These are phyloP conservation scores for Aptenodytes patagonicus DNA, from an alignment of 2,113 vertebrate species.

Conservation along the genomic window DNA sequence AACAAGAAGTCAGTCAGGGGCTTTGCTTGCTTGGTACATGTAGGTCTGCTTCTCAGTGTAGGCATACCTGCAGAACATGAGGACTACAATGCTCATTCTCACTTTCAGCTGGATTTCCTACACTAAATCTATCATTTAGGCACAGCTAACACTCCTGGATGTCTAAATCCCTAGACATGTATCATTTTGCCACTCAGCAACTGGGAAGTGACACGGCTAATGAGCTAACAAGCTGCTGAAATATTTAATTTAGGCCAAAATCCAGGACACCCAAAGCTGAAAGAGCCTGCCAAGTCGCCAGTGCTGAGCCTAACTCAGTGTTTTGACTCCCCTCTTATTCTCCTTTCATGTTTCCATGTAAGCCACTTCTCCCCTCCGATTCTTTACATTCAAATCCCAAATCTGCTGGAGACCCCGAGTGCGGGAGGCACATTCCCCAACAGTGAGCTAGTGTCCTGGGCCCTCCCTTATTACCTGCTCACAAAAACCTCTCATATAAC, in stretches of 20 bases:
- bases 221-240: neutral
- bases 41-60: neutral
- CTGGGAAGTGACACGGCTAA: neutral
- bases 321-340: neutral
- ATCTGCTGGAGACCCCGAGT: neutral
- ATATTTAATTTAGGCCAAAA: neutral
- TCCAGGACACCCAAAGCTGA: neutral
- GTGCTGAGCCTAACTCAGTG: neutral
- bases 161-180: neutral
- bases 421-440: neutral
- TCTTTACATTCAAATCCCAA: neutral
- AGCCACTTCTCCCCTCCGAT: neutral
- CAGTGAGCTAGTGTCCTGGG: neutral
- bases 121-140: neutral
- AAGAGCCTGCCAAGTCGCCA: neutral
- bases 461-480: neutral
- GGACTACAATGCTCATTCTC: neutral
- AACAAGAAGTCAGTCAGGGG: neutral
- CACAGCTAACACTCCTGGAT: neutral
- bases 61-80: neutral
- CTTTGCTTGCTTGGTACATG: neutral
- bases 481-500: neutral
- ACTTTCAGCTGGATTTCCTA: neutral
- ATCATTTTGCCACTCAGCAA: neutral
- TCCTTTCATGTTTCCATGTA: neutral